phyloP scores from a whole-genome alignment of 1,140 invertebrate species.

The Pseudobourletiella spinata region DNA sequence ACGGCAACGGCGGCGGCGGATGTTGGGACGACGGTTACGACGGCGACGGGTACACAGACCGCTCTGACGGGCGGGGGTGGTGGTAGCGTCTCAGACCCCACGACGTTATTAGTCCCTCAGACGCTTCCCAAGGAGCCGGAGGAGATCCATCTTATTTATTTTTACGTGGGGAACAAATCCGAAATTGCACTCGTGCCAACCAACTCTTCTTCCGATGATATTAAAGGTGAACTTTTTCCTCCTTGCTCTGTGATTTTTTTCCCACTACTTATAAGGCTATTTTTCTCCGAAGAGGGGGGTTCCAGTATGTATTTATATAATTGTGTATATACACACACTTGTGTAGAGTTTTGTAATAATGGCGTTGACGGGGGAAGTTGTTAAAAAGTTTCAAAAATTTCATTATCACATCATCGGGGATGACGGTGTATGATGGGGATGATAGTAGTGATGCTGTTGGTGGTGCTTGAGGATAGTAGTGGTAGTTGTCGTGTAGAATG shows the following conservation, averaged over 20 bases:
- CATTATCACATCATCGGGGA: too few species aligned
- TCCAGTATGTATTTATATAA: neutral
- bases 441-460: too few species aligned
- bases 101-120: neutral
- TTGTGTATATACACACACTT: too few species aligned
- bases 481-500: too few species aligned
- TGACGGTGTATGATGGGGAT: too few species aligned
- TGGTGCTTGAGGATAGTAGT: too few species aligned
- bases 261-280: neutral
- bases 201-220: slow-evolving; percentile 31
- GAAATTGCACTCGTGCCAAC: slow-evolving; percentile 35
- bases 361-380: too few species aligned
- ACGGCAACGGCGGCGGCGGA: neutral
- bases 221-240: slow-evolving; percentile 28
- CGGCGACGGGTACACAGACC: neutral
- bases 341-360: too few species aligned
- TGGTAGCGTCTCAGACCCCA: neutral
- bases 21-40: slow-evolving; percentile 10
- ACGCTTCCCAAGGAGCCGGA: neutral
- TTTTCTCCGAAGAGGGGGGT: neutral
- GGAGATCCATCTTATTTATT: slow-evolving; percentile 23
- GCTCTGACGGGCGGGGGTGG: slow-evolving; percentile 2
- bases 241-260: neutral
- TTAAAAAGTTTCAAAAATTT: too few species aligned
- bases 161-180: slow-evolving; percentile 25